These are phyloP conservation scores for Thalpophila matura DNA, from an alignment of 2,888 invertebrate species.

Conservation along the genomic window DNA sequence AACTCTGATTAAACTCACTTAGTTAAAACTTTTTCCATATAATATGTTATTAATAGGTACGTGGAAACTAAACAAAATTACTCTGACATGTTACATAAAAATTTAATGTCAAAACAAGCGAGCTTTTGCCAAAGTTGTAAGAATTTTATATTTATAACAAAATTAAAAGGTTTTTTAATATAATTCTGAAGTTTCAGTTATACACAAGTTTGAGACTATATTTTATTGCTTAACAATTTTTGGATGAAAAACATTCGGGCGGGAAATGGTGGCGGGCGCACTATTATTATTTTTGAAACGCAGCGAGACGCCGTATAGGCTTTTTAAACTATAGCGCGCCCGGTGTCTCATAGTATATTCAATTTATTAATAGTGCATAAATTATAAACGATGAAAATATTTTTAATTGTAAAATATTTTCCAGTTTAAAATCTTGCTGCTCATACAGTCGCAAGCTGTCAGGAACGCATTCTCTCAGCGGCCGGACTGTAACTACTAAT, in stretches of 20 bases:
- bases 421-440: too few relatives aligned
- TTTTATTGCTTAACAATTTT: conserved; percentile 21
- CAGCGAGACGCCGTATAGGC: too few relatives aligned
- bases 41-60: background rate
- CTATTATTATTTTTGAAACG: too few relatives aligned
- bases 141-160: background rate
- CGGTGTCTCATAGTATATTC: too few relatives aligned
- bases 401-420: too few relatives aligned
- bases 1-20: background rate
- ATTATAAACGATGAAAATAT: too few relatives aligned
- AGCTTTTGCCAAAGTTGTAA: conserved; percentile 12
- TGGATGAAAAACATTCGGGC: conserved; percentile 1
- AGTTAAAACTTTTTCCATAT: conserved; percentile 10
- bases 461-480: too few relatives aligned
- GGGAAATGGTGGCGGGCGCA: background rate
- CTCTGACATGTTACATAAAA: background rate
- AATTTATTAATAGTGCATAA: too few relatives aligned
- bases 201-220: conserved; percentile 17
- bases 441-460: too few relatives aligned
- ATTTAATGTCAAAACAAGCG: background rate
- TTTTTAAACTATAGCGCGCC: too few relatives aligned
- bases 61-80: background rate
- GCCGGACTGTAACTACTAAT: too few relatives aligned
- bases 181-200: conserved; percentile 9
- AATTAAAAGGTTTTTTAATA: conserved; percentile 20